Conservation (phyloP, 2,888 invertebrate genomes). For the Dynastes grantii region DNA sequence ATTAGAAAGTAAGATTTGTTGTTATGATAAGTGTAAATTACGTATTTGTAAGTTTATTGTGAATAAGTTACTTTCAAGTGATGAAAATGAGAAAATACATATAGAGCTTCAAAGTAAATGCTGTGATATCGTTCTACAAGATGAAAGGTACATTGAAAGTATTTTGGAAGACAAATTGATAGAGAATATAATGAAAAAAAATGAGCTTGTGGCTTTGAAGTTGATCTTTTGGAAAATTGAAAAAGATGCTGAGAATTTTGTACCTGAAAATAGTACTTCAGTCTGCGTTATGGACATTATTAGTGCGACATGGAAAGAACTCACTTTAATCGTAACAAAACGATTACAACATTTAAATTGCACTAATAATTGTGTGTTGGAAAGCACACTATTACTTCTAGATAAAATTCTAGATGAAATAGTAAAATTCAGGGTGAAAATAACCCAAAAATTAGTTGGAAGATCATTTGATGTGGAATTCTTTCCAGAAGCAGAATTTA, state of each 20-base stretch:
- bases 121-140: conserved; percentile 9
- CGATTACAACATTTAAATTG: conserved; percentile 31
- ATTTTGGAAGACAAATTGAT: background rate
- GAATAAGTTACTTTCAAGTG: conserved; percentile 13
- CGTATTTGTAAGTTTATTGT: conserved; percentile 39
- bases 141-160: background rate
- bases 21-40: conserved; percentile 24
- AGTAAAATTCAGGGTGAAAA: conserved; percentile 17
- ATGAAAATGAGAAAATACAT: background rate
- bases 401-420: conserved; percentile 14
- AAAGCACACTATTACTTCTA: conserved; percentile 33
- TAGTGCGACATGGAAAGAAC: conserved; percentile 20
- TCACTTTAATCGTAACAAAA: background rate
- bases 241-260: conserved; percentile 1
- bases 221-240: conserved; percentile 6
- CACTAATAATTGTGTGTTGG: conserved; percentile 30
- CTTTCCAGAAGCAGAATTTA: conserved; percentile 42
- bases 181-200: background rate
- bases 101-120: conserved; percentile 13
- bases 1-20: conserved; percentile 40
- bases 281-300: background rate
- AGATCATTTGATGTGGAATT: conserved; percentile 26
- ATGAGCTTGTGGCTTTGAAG: conserved; percentile 6
- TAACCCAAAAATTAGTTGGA: background rate
- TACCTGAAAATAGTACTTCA: background rate